phyloP scores from a whole-genome alignment of 1,140 invertebrate genomes.

The Mycetomoellerius zeteki region DNA sequence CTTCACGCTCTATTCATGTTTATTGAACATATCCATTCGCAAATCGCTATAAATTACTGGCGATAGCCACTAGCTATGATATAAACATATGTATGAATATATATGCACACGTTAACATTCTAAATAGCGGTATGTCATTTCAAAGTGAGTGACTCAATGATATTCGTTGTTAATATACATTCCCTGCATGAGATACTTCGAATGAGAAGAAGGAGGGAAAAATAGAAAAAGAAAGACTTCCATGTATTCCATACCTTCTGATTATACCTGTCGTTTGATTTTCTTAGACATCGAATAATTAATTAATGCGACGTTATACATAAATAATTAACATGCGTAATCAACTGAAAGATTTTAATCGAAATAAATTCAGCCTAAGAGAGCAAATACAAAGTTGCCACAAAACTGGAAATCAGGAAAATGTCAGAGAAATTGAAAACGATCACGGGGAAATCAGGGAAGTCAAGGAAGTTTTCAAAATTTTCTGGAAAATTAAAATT shows the following conservation, averaged over 20 bases:
- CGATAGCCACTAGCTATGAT: background rate
- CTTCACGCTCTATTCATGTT: conserved; percentile 27
- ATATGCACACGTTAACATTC: background rate
- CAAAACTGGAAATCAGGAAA: too few species aligned
- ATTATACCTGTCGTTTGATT: background rate
- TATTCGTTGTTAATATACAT: conserved; percentile 27
- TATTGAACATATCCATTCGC: conserved; percentile 60
- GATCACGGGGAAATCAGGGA: too few species aligned
- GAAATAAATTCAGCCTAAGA: background rate
- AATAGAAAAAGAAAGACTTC: background rate
- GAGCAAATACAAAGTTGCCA: too few species aligned
- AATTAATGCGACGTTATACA: background rate
- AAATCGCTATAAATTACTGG: conserved; percentile 68
- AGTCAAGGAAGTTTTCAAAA: too few species aligned
- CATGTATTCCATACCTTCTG: background rate
- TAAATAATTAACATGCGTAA: background rate
- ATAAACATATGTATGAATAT: background rate
- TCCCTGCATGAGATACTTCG: background rate
- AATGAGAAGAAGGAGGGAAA: background rate
- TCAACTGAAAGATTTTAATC: background rate
- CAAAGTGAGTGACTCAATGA: conserved; percentile 13
- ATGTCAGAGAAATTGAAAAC: too few species aligned
- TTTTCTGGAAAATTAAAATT: too few species aligned
- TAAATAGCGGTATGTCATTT: conserved; percentile 34
- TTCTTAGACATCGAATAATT: background rate